Conservation (phyloP, 2,113 vertebrate species). For the Python bivittatus region DNA sequence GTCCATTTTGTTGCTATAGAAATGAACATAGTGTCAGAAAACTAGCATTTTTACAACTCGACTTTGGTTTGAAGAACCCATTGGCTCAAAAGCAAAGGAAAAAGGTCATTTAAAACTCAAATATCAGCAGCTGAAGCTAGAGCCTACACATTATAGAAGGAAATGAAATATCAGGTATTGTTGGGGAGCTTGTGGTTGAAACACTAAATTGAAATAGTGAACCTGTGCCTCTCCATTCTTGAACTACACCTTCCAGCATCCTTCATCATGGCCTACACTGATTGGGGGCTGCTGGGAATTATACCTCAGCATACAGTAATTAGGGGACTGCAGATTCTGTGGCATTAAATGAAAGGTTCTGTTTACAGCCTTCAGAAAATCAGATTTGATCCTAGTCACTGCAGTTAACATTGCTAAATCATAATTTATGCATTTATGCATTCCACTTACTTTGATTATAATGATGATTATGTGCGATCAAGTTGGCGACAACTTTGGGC, state of each 20-base stretch:
- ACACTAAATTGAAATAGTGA: neutral
- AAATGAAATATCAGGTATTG: neutral
- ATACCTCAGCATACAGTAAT: neutral
- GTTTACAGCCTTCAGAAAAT: neutral
- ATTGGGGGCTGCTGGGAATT: neutral
- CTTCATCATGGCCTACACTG: neutral
- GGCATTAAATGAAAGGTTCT: neutral
- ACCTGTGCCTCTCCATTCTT: neutral
- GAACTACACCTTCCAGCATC: neutral
- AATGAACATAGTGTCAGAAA: conserved; percentile 15
- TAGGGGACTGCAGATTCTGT: neutral
- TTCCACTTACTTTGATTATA: neutral
- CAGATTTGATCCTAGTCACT: neutral
- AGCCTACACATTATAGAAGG: neutral
- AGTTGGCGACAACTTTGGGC: neutral
- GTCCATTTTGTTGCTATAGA: conserved; percentile 18
- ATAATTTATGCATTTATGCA: neutral
- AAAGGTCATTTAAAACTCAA: neutral
- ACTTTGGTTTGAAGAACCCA: conserved; percentile 3
- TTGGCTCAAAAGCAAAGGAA: neutral
- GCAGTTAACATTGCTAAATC: neutral
- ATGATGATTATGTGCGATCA: neutral
- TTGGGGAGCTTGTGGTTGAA: neutral
- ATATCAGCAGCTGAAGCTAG: neutral
- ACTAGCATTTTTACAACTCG: conserved; percentile 9